Conservation (phyloP, 2,797 vertebrate species). For the Lithobates pipiens region DNA sequence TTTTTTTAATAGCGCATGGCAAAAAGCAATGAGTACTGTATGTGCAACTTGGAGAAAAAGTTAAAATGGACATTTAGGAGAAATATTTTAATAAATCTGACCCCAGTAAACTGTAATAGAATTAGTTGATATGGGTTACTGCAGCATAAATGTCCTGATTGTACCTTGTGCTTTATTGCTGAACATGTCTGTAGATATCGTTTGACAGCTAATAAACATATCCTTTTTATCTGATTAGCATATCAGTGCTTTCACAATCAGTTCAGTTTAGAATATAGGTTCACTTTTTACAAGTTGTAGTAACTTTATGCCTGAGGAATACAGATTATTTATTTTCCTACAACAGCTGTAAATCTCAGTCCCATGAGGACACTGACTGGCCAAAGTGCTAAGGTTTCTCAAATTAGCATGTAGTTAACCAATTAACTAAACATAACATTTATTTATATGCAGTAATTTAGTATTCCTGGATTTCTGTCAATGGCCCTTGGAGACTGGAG, state of each 20-base stretch:
- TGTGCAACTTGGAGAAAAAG: too few relatives aligned
- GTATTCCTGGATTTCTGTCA: constrained; percentile 23
- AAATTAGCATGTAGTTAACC: constrained; percentile 35
- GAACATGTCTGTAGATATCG: not conserved
- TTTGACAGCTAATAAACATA: not conserved
- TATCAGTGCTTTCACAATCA: not conserved
- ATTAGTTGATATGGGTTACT: not conserved
- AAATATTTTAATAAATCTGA: not conserved
- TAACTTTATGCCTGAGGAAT: not conserved
- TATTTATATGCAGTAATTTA: constrained; percentile 28
- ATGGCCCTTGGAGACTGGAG: not conserved
- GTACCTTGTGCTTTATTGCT: too few relatives aligned
- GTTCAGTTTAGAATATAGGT: not conserved
- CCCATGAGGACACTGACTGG: not conserved
- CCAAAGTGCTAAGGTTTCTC: not conserved
- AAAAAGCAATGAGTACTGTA: too few relatives aligned
- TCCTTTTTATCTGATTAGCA: not conserved
- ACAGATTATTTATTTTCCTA: not conserved
- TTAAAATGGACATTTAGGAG: not conserved
- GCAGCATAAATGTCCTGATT: too few relatives aligned
- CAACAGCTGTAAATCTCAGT: not conserved
- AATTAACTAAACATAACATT: constrained; percentile 39
- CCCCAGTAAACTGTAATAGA: not conserved
- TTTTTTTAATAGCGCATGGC: too few relatives aligned
- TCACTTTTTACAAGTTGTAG: not conserved